phyloP scores from a whole-genome alignment of 2,888 invertebrate genomes.

The Nomada fucata region DNA sequence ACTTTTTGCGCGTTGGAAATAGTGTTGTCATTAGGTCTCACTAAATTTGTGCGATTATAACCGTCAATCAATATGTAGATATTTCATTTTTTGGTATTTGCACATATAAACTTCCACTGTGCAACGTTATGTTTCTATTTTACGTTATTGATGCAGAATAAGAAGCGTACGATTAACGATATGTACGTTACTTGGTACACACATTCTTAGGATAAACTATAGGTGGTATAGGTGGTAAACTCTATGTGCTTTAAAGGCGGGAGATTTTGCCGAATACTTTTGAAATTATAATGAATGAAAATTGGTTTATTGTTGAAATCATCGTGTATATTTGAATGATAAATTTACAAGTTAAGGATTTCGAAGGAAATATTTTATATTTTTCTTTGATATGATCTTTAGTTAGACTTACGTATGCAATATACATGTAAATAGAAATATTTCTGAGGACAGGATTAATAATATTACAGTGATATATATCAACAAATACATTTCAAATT shows the following conservation, averaged over 20 bases:
- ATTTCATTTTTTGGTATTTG: slow-evolving; percentile 42
- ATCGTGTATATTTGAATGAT: background rate
- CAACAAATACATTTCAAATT: background rate
- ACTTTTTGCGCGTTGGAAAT: slow-evolving; percentile 21
- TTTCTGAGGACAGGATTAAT: background rate
- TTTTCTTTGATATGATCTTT: too few species aligned
- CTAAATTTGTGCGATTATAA: slow-evolving; percentile 10
- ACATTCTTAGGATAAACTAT: slow-evolving; percentile 18
- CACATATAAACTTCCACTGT: slow-evolving; percentile 14
- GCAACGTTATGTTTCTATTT: slow-evolving; percentile 40
- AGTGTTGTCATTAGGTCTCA: slow-evolving; percentile 1
- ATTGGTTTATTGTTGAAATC: background rate
- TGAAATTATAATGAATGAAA: slow-evolving; percentile 4
- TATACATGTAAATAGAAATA: background rate
- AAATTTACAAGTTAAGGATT: too few species aligned
- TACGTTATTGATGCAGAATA: slow-evolving; percentile 48
- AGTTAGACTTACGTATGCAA: too few species aligned
- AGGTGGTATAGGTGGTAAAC: slow-evolving; percentile 9
- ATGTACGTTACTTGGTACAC: slow-evolving; percentile 2
- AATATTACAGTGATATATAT: background rate
- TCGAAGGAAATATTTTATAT: too few species aligned
- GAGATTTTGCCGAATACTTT: slow-evolving; percentile 17
- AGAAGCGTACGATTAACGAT: slow-evolving; percentile 8
- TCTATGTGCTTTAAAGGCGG: slow-evolving; percentile 16
- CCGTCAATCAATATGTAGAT: slow-evolving; percentile 26